Evolutionary conservation across 2,888 invertebrate species (phyloP), one percentile per base, ranked within the genome.

Genomic region (Tuberolachnus salignus): DNA sequence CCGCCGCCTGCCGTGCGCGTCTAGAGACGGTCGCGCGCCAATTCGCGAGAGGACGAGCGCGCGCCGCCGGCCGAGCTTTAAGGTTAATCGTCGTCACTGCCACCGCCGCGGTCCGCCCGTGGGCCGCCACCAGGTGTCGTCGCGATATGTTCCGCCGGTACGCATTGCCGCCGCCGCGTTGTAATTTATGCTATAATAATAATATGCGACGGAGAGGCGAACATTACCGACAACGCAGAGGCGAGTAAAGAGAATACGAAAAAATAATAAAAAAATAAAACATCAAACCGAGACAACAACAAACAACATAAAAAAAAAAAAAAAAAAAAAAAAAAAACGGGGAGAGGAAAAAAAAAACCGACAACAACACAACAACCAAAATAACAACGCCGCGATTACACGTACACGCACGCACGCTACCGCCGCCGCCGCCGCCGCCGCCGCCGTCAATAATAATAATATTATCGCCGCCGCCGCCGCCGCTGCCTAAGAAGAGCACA

Each of bases 401-500:
- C 67, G n/a, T 26, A 14, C 55, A 19, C 53, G 42, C 53, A 4
- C 23, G 6, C 19, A 16, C 51, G 16, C 34, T 6, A 6, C 49
- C 34, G 34, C 53, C 53, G 42, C 73, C 49, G 51, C 23, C 44
- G 70, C 16, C 55, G 23, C 55, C 11, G 51, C 19, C 44, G 21
- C 44, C 64, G 66, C 4, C 23, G n/a, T n/a, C n/a, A n/a, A n/a
- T n/a, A n/a, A n/a, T n/a, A n/a, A n/a, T n/a, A n/a, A n/a, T n/a
- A n/a, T n/a, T n/a, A n/a, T n/a, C n/a, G n/a, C 16, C 51, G 42
- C 8, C 70, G 42, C 19, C 42, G 21, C 46, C 55, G 21, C 21
- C 49, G 57, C 9, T 59, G 57, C 49, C 49, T 53, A 64, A 64
- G 73, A 73, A 64, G 73, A 74, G 46, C 73, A 74, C 73, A 74